A percentile compares a stretch with the other conserved stretches of the same genome.
phyloP scores from a whole-genome alignment of 1,140 invertebrate species.

The Homalodisca vitripennis region DNA sequence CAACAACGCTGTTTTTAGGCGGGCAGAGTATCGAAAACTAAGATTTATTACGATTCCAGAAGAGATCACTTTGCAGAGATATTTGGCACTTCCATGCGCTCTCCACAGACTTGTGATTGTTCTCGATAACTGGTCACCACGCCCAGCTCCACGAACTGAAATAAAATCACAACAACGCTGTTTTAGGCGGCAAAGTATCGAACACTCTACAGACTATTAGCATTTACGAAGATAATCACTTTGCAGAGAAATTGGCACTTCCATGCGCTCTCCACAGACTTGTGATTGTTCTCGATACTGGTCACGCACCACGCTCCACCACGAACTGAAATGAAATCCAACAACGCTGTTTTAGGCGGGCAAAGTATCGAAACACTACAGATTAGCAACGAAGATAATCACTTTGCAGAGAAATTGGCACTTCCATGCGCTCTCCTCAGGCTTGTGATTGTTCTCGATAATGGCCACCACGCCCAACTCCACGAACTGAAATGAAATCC shows the following conservation, averaged over 20 bases:
- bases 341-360: background rate
- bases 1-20: background rate
- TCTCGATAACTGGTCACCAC: conserved; percentile 93
- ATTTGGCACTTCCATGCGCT: conserved; percentile 89
- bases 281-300: conserved; percentile 86
- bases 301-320: conserved; percentile 72
- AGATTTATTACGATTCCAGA: too few relatives aligned
- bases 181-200: background rate
- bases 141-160: background rate
- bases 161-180: background rate
- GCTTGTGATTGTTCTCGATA: conserved; percentile 87
- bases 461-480: conserved; percentile 93
- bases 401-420: conserved; percentile 72
- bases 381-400: too few relatives aligned
- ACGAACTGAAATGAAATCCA: background rate
- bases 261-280: conserved; percentile 59
- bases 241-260: conserved; percentile 98
- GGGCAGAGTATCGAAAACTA: background rate
- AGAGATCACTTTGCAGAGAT: too few relatives aligned
- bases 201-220: background rate
- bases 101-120: conserved; percentile 87
- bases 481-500: conserved; percentile 69
- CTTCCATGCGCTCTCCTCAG: conserved; percentile 65
- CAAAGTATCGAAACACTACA: background rate
- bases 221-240: too few relatives aligned